Conservation (phyloP, 2,888 invertebrate species). For the Noctua janthina region DNA sequence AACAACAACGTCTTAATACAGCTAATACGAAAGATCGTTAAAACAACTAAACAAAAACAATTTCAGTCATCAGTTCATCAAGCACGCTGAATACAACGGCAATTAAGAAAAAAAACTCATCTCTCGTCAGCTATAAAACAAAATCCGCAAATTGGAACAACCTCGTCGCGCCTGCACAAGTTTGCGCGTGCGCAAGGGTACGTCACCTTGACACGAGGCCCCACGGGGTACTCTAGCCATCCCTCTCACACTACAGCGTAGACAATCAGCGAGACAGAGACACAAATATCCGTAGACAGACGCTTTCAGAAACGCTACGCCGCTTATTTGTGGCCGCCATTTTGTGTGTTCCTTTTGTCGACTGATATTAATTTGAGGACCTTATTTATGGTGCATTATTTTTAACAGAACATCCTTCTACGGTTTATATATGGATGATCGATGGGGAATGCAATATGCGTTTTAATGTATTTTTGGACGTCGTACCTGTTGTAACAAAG, state of each 20-base stretch:
- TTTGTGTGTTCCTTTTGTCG: conserved; percentile 84
- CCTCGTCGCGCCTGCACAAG: conserved; percentile 71
- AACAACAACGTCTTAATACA: not conserved
- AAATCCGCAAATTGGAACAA: conserved; percentile 72
- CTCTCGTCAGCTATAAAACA: conserved; percentile 62
- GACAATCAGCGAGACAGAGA: conserved; percentile 78
- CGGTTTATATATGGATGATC: conserved; percentile 9
- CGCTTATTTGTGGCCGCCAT: conserved; percentile 82
- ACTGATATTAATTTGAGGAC: conserved; percentile 78
- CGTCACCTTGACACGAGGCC: conserved; percentile 88
- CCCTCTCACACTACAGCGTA: conserved; percentile 78
- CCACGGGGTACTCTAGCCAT: conserved; percentile 80
- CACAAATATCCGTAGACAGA: conserved; percentile 82
- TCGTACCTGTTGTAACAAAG: conserved; percentile 3
- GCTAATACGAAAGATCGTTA: not conserved
- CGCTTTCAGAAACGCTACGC: conserved; percentile 90
- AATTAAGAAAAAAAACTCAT: conserved; percentile 58
- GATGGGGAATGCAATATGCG: conserved; percentile 4
- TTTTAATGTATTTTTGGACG: conserved; percentile 30
- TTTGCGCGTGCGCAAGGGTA: conserved; percentile 82
- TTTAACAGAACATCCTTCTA: conserved; percentile 38
- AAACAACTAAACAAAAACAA: conserved; percentile 41
- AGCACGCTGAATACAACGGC: conserved; percentile 38
- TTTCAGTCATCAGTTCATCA: conserved; percentile 58
- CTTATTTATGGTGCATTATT: conserved; percentile 64